Evolutionary conservation across 2,797 vertebrate species (phyloP), one percentile per base, ranked within the genome.

Genomic region (Coregonus sp.): DNA sequence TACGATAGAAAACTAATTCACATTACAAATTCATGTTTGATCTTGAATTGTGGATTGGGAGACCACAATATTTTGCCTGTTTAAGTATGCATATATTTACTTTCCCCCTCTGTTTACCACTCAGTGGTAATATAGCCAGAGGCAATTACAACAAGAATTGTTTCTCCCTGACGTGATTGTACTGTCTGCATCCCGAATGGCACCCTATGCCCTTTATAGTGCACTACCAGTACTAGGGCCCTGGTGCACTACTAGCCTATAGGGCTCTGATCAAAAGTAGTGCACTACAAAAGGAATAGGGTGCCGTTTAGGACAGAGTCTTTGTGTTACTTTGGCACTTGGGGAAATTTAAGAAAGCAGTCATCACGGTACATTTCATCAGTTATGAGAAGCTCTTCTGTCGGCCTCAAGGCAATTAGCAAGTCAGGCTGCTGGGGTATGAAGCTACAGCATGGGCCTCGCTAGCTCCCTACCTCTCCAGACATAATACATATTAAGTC

Each of bases 401-500:
- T 86, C 83, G 87, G 87, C 89, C 92, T 88, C 83, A 82, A 88
- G 92, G 87, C 92, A 93, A 93, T 94, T 94, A 94, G 85, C 74
- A 18, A 61, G 11, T 14, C 82, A 78, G 87, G 77, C 78, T 87
- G 65, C 84, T 68, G 78, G 87, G 84, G 86, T 78, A 78, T 51
- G n/a, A 61, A 61, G 59, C 59, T 61, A 80, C 88, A 83, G 86
- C 86, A 70, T 86, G 89, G 84, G 85, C 76, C 82, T 61, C n/a
- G 59, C 59, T 61, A 61, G 59, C 20, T 11, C 9, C n/a, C 59
- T 85, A 81, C 74, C 76, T 87, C 76, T 79, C 82, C 78, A 89
- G 86, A 82, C 85, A 76, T 87, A 87, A 92, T 93, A 93, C 91
- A 93, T 91, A 92, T 91, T 90, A 92, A 93, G 89, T 93, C 76